phyloP scores from a whole-genome alignment of 2,888 invertebrate species.

The Dicyrtoma fusca region DNA sequence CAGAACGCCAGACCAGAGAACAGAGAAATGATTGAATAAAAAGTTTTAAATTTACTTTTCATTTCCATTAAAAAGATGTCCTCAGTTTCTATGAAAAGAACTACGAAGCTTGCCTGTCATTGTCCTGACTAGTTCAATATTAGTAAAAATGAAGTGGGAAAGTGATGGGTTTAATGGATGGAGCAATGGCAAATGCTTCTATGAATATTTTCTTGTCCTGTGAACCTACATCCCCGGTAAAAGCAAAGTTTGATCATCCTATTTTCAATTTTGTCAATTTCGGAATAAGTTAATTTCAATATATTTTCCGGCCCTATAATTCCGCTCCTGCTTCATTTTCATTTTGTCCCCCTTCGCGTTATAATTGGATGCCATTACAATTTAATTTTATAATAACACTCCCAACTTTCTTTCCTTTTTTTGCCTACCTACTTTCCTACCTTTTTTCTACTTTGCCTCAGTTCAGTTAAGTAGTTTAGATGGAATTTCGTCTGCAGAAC shows the following conservation, averaged over 20 bases:
- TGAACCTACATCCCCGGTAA: slow-evolving; percentile 17
- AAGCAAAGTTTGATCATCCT: slow-evolving; percentile 30
- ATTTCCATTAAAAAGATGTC: no score
- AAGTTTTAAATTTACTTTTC: no score
- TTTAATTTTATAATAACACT: neutral
- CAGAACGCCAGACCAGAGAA: no score
- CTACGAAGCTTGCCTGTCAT: no score
- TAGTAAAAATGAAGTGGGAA: no score
- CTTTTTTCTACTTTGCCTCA: no score
- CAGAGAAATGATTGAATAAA: no score
- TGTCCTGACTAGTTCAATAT: no score
- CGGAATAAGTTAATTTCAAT: slow-evolving; percentile 2
- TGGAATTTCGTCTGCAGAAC: no score
- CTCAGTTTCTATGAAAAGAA: no score
- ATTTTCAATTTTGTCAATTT: neutral
- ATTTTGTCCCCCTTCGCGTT: neutral
- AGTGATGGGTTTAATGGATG: neutral
- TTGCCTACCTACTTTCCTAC: no score
- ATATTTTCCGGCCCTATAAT: neutral
- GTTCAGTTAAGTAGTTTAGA: no score
- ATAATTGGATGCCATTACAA: neutral
- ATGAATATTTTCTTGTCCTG: slow-evolving; percentile 5
- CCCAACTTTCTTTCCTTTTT: neutral
- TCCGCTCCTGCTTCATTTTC: neutral
- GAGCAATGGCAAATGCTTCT: slow-evolving; percentile 13